Percentiles rank a stretch among this genome's conserved stretches.
These are phyloP conservation scores for Theretra japonica DNA, from an alignment of 2,888 invertebrate genomes.

Conservation along the genomic window DNA sequence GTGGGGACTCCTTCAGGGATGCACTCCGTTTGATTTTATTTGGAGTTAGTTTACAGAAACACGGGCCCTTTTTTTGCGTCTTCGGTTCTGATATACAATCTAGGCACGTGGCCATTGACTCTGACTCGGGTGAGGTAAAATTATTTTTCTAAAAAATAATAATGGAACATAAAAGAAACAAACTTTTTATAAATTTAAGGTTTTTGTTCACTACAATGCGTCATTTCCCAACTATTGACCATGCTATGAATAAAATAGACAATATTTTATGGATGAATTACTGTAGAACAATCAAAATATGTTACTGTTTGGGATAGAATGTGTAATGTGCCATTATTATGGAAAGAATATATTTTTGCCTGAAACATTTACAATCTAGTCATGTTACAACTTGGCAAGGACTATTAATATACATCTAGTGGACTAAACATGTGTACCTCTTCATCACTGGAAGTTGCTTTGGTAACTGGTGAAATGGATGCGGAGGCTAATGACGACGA, in stretches of 20 bases:
- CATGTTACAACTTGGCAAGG: no score
- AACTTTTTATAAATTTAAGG: no score
- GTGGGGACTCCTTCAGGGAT: slow-evolving; percentile 74
- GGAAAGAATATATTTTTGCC: no score
- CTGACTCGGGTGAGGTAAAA: slow-evolving; percentile 74
- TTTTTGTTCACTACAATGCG: no score
- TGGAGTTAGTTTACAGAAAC: slow-evolving; percentile 69
- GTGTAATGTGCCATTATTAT: slow-evolving; percentile 5
- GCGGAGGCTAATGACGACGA: slow-evolving; percentile 66
- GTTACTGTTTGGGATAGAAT: no score
- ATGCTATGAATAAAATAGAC: no score
- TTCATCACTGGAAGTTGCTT: slow-evolving; percentile 71
- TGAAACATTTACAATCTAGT: no score
- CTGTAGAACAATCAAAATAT: no score
- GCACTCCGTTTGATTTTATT: slow-evolving; percentile 69
- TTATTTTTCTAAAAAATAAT: slow-evolving; percentile 69
- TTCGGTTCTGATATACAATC: slow-evolving; percentile 64
- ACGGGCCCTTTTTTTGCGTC: slow-evolving; percentile 58
- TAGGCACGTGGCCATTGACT: slow-evolving; percentile 73
- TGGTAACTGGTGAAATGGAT: slow-evolving; percentile 73
- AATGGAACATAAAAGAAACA: background rate
- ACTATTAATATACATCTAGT: no score
- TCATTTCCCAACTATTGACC: no score
- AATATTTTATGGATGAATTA: no score
- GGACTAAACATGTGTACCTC: slow-evolving; percentile 55